Base-by-base conservation (phyloP, 35 echinoderm and acorn worm genomes). In the Amphiura filiformis region DNA sequence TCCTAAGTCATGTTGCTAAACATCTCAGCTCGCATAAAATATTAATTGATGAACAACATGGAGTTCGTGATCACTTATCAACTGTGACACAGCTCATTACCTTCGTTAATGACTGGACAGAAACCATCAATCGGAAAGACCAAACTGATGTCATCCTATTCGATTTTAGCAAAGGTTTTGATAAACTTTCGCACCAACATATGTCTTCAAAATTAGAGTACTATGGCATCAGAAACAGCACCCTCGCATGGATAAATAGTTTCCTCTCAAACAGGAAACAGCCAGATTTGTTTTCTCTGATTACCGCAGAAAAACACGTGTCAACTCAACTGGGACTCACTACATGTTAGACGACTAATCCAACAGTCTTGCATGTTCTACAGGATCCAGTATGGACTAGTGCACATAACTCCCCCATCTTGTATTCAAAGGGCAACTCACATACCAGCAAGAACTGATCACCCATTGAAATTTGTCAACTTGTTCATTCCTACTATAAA, bases 151-250 rank as follows among this genome's bases (percentile, higher is more conserved):
- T 92, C 12, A 83, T 93, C 20, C 89, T 89, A 23, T 35, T 85
- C 26, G 92, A 93, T 31, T 93, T 93, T 47, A 76, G 38, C 22
- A 93, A 93, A 86, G 92, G 82, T 9, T 89, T 93, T 80, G 92
- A 93, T 37, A 84, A 88, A 32, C 81, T 93, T 31, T 81, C 81
- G 39, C 82, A 89, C n/a, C 11, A 28, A 17, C 75, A 75, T 28
- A 81, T 93, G 17, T 1, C 33, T 26, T 13, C 32, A 1, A 89
- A 93, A 89, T 39, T 93, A 32, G 30, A 84, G 31, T 61, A 39
- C 56, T 81, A 89, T 42, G 76, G 44, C 36, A 91, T 91, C 38
- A 77, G 23, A 11, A 61, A 35, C 17, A 31, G 39, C 35, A 17
- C 81, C 44, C 75, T 84, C 22, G 1, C 14, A 39, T 91, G 89